A percentile compares a stretch with the other conserved stretches of the same genome.
Evolutionary conservation across 1,140 invertebrate species (phyloP).

Genomic region (Drosophila kurseongensis): DNA sequence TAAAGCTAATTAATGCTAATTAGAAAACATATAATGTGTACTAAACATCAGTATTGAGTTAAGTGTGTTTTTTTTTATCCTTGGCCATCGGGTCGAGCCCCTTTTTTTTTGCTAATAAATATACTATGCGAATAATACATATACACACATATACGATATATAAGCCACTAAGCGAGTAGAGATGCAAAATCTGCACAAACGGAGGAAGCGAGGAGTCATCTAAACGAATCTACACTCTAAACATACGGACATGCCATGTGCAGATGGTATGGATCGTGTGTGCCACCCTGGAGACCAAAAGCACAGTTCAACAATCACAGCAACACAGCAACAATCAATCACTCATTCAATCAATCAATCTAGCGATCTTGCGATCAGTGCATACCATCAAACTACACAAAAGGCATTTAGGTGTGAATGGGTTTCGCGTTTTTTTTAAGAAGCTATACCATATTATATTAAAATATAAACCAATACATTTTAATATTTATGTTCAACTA

Average conservation of each 20-base stretch:
- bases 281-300: slow-evolving; percentile 43
- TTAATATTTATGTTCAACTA: slow-evolving; percentile 76
- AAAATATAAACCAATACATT: slow-evolving; percentile 65
- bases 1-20: slow-evolving; percentile 76
- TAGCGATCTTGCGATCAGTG: slow-evolving; percentile 2
- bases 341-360: slow-evolving; percentile 33
- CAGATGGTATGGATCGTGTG: neutral
- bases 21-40: slow-evolving; percentile 78
- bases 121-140: slow-evolving; percentile 59
- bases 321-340: slow-evolving; percentile 29
- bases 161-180: slow-evolving; percentile 27
- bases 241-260: neutral
- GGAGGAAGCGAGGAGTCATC: neutral
- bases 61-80: slow-evolving; percentile 62
- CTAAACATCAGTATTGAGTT: slow-evolving; percentile 81
- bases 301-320: slow-evolving; percentile 50
- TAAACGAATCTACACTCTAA: slow-evolving; percentile 11
- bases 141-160: slow-evolving; percentile 47
- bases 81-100: neutral
- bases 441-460: slow-evolving; percentile 53
- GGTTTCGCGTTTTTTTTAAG: slow-evolving; percentile 43
- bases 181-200: slow-evolving; percentile 13
- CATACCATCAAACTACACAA: slow-evolving; percentile 19
- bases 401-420: slow-evolving; percentile 56
- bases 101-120: slow-evolving; percentile 66